phyloP scores from a whole-genome alignment of 2,113 vertebrate species.

The Gymnobelideus leadbeateri region DNA sequence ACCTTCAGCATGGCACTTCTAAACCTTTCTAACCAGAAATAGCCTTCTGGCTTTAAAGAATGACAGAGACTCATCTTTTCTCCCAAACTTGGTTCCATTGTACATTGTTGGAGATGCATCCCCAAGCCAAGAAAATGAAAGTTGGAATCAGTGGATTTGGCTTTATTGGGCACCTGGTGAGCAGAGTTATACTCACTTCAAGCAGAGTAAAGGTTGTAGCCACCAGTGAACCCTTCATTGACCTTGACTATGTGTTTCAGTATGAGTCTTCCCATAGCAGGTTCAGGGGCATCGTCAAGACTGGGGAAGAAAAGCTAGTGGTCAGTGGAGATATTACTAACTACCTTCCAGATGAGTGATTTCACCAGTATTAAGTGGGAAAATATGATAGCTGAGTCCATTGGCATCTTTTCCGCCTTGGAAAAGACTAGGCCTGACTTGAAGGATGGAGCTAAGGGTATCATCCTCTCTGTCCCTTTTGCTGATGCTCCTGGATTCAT shows the following conservation, averaged over 20 bases:
- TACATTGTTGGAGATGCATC: not conserved
- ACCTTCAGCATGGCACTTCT: not conserved
- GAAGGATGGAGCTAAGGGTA: too few species aligned
- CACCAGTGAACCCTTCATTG: not conserved
- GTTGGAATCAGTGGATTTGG: not conserved
- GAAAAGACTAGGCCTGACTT: not conserved
- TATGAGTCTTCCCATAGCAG: not conserved
- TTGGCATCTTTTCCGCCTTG: not conserved
- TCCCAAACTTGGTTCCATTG: not conserved
- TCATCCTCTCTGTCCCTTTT: too few species aligned
- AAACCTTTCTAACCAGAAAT: not conserved
- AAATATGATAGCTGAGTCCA: not conserved
- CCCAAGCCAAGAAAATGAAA: not conserved
- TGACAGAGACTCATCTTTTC: not conserved
- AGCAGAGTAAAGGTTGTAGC: not conserved
- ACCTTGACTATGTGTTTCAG: not conserved
- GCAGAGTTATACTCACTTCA: too few species aligned
- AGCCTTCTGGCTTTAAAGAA: not conserved
- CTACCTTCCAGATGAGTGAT: not conserved
- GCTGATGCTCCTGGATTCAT: too few species aligned
- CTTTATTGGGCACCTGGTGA: not conserved
- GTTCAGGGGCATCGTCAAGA: not conserved
- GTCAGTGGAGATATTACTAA: not conserved
- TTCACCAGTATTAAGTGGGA: not conserved
- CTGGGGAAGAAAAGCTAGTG: not conserved